Evolutionary conservation across 53 echinoderm and acorn worm genomes (phyloP).

Genomic region (Hippasteria phrygiana): DNA sequence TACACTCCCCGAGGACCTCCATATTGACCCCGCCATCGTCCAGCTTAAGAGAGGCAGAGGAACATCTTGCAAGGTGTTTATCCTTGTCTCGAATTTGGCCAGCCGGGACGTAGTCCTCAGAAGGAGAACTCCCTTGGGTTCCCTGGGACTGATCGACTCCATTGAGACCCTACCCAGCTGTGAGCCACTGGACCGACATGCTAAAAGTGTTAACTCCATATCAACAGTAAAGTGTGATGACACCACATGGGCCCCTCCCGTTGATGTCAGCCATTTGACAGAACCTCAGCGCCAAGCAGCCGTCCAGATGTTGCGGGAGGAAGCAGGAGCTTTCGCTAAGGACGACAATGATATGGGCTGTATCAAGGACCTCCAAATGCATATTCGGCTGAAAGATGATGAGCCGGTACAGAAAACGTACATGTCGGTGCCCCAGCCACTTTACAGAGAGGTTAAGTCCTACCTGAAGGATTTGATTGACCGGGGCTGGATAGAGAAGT

Average conservation of each 20-base stretch:
- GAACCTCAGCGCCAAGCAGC: slow-evolving; percentile 17
- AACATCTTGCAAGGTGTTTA: too few species aligned
- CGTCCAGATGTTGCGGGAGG: slow-evolving; percentile 41
- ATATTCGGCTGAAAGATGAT: slow-evolving; percentile 33
- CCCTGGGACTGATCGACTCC: not conserved
- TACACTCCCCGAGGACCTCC: too few species aligned
- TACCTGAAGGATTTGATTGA: slow-evolving; percentile 64
- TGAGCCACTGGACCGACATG: too few species aligned
- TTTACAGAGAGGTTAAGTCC: slow-evolving; percentile 62
- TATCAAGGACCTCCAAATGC: slow-evolving; percentile 25
- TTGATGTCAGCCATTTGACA: slow-evolving; percentile 25
- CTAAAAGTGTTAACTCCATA: too few species aligned
- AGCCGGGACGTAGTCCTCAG: slow-evolving; percentile 22
- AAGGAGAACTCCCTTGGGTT: slow-evolving; percentile 10
- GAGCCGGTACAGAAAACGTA: slow-evolving; percentile 73
- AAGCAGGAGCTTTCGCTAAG: slow-evolving; percentile 54
- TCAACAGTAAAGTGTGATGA: too few species aligned
- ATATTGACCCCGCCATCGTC: too few species aligned
- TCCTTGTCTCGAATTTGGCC: slow-evolving; percentile 49
- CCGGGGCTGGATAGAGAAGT: slow-evolving; percentile 60
- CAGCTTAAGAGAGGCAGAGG: too few species aligned
- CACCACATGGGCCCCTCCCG: slow-evolving; percentile 28
- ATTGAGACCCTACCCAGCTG: too few species aligned
- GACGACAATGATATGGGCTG: slow-evolving; percentile 55
- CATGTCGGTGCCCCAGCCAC: slow-evolving; percentile 57